These are phyloP conservation scores for Branchinecta sandiegonensis DNA, from an alignment of 2,888 invertebrate genomes.

Conservation along the genomic window DNA sequence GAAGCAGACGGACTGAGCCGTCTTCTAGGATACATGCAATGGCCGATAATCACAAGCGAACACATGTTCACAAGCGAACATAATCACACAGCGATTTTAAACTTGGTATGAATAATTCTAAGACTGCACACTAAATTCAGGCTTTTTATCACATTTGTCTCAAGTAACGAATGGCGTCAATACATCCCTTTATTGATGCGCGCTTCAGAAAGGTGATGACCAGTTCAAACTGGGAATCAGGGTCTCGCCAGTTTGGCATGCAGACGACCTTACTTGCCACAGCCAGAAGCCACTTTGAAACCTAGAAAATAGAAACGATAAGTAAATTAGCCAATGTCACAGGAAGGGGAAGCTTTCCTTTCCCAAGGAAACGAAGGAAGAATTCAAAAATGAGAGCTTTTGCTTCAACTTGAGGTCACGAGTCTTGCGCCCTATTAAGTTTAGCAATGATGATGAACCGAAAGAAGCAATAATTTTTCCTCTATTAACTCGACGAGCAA, in stretches of 20 bases:
- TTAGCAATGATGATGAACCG: no score
- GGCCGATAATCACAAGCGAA: no score
- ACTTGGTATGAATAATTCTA: no score
- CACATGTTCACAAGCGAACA: no score
- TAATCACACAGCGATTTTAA: no score
- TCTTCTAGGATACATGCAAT: no score
- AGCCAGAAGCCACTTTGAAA: not conserved
- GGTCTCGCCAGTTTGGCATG: constrained; percentile 6
- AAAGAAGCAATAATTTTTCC: no score
- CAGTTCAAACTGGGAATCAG: not conserved
- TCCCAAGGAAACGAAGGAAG: not conserved
- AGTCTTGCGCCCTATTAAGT: no score
- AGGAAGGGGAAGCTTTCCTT: not conserved
- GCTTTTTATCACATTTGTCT: not conserved
- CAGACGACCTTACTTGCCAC: not conserved
- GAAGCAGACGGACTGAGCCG: no score
- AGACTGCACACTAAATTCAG: no score
- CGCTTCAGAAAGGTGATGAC: constrained; percentile 3
- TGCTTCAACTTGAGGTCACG: not conserved
- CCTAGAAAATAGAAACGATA: not conserved
- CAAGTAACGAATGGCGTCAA: constrained; percentile 8
- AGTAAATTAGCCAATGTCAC: not conserved
- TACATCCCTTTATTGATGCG: not conserved
- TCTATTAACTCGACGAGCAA: no score
- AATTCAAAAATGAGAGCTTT: not conserved